phyloP scores from a whole-genome alignment of 2,113 vertebrate genomes.

The Sporophila hypoxantha region DNA sequence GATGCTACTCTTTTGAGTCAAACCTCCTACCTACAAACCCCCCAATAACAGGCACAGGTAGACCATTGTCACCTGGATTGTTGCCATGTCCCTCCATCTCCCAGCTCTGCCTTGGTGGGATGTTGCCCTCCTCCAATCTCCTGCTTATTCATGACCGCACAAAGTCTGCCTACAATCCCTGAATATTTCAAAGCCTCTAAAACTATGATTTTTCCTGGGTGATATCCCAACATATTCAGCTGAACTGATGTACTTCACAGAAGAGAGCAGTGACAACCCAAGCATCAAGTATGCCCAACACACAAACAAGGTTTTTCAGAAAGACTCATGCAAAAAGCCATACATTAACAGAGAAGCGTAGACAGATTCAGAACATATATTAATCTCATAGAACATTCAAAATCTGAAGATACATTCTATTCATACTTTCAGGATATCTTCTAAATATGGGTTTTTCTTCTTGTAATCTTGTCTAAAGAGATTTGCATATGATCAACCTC shows the following conservation, averaged over 20 bases:
- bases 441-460: not conserved
- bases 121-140: not conserved
- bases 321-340: not conserved
- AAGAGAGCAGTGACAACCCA: not conserved
- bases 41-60: not conserved
- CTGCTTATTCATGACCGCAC: not conserved
- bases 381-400: not conserved
- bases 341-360: not conserved
- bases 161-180: not conserved
- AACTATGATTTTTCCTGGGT: not conserved
- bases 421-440: not conserved
- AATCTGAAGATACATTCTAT: not conserved
- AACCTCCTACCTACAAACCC: not conserved
- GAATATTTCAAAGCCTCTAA: not conserved
- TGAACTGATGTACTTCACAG: not conserved
- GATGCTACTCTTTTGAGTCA: not conserved
- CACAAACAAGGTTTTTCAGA: not conserved
- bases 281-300: not conserved
- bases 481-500: not conserved
- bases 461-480: not conserved
- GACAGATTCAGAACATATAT: not conserved
- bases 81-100: not conserved
- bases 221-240: not conserved
- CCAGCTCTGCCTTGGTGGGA: not conserved
- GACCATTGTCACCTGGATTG: not conserved